Evolutionary conservation across 1,140 invertebrate species (phyloP), one percentile per base, ranked within the genome.

Genomic region (Potamilus streckersoni): DNA sequence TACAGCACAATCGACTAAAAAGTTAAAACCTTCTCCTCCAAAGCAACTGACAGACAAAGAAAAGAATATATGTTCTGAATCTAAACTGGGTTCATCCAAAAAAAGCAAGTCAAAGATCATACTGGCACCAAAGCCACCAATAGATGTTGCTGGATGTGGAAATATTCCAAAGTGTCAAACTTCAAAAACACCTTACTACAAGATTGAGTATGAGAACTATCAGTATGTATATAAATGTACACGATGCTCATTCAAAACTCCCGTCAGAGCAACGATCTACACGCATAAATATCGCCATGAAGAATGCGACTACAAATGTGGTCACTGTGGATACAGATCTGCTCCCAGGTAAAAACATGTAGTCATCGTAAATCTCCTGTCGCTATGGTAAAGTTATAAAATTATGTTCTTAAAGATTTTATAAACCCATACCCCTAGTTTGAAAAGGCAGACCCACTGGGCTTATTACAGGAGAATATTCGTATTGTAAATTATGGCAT

Each of bases 241-340:
- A n/a, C 65, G 72, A 23, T 77, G 75, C 62, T 55, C 69, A n/a
- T 77, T 77, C 23, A 70, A 73, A 56, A 77, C 75, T 19, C 75
- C 75, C 1, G 75, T 77, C 0, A 23, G 75, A 20, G 69, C 75
- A 17, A 77, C 75, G 17, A 77, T 77, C 0, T 77, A 77, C 65
- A 77, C 75, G 20, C 75, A 77, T 59, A 77, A 77, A 60, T 77
- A 77, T 61, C 19, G 75, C 23, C 75, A 77, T 27, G 75, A 77
- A 31, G 69, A 77, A 38, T 72, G 73, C 49, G 68, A 70, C 2
- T 77, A 77, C 70, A 72, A 59, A 57, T 77, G 75, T 19, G 75
- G 75, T 14, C 73, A 77, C 20, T 77, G 75, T 27, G 75, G 73
- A 11, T 77, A 72, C 55, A 72, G 58, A 2, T 71, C 75, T 8